Evolutionary conservation across 2,797 vertebrate species (phyloP).

Genomic region (Siniperca scherzeri): DNA sequence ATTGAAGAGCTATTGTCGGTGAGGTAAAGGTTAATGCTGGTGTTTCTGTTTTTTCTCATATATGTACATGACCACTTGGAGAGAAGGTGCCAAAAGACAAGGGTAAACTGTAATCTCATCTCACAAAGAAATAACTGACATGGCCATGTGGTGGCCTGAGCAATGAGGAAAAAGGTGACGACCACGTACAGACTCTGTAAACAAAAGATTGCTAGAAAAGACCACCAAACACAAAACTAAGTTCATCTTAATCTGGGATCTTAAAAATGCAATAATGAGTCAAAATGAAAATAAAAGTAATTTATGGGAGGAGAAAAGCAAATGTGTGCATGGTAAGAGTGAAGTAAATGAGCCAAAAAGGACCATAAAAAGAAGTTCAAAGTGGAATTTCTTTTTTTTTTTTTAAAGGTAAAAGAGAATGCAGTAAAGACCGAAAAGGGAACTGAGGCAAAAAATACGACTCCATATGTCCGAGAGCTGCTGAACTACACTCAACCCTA

Average conservation of each 20-base stretch:
- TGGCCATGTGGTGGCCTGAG: not conserved
- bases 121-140: not conserved
- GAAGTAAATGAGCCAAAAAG: constrained; percentile 3
- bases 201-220: not conserved
- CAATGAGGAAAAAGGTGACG: not conserved
- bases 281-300: constrained; percentile 13
- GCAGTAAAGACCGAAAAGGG: constrained; percentile 4
- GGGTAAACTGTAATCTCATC: not conserved
- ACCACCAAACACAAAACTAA: not conserved
- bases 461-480: constrained; percentile 33
- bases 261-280: not conserved
- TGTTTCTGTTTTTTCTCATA: not conserved
- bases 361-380: not conserved
- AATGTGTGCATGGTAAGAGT: not conserved
- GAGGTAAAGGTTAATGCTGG: constrained; percentile 9
- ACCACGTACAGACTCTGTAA: not conserved
- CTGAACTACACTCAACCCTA: constrained; percentile 31
- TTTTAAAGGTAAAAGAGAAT: not conserved
- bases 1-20: not conserved
- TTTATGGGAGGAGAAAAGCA: not conserved
- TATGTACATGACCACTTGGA: not conserved
- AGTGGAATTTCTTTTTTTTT: not conserved
- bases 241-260: not conserved
- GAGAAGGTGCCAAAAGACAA: not conserved
- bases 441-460: constrained; percentile 25